Base-by-base conservation (phyloP, 2,797 vertebrate genomes). In the Enteromius trimaculatus region DNA sequence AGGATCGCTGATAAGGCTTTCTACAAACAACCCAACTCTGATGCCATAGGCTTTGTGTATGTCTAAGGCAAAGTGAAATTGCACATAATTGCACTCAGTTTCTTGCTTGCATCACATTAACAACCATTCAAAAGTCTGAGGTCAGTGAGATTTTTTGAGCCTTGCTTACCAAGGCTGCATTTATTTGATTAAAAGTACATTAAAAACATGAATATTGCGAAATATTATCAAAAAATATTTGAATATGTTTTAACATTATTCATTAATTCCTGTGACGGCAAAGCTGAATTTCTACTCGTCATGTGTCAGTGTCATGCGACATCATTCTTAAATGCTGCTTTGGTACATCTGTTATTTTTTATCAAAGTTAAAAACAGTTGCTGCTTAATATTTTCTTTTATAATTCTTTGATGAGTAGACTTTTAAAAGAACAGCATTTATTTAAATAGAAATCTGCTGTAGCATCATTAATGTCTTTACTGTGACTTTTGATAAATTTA, bases 1-100 rank as follows among this genome's bases (percentile, higher is more conserved):
- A 99, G 98, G 97, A 98, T 98, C 92, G 96, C 96, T 95, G 98
- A 99, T 96, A 97, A 98, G 96, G 96, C 97, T 93, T 99, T 99
- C 97, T 99, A 98, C 97, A 96, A 98, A 95, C 98, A 99, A 94
- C 97, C 97, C 94, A 96, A 97, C 95, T 97, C 97, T 95, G 97
- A 98, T 91, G 93, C 96, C 93, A 97, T 99, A 95, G 98, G 97
- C 94, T 97, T 98, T 85, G 96, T 99, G 98, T 99, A 99, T 88
- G 98, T 99, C 93, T 95, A 92, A 89, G 92, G 31, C 80, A 65
- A 60, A 23, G 69, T 70, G 8, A 70, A 83, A 81, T 55, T 19
- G 26, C 60, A 70, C 70, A 51, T 87, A 74, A 64, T 79, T 70
- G 51, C 34, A 71, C 62, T 21, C n/a, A 4, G 64, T 23, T 17